phyloP scores from a whole-genome alignment of 2,113 vertebrate species.

The Pluvianellus socialis region DNA sequence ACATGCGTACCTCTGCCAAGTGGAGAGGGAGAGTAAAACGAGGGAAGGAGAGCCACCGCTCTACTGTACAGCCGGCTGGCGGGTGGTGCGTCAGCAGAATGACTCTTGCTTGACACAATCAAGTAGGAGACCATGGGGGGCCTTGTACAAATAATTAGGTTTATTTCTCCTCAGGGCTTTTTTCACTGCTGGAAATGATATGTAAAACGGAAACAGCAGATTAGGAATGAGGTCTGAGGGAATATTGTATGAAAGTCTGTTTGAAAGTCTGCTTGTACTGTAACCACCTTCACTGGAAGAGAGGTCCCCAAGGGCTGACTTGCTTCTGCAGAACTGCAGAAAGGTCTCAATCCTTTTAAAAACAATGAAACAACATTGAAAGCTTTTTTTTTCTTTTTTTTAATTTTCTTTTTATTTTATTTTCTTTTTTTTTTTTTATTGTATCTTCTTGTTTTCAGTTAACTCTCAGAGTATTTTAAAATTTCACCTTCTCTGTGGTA shows the following conservation, averaged over 20 bases:
- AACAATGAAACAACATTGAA: not conserved
- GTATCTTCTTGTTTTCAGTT: not conserved
- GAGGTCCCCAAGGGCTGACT: not conserved
- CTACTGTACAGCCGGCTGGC: not conserved
- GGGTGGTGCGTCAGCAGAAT: slow-evolving; percentile 27
- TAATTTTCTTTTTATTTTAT: too few species aligned
- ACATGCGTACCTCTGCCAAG: not conserved
- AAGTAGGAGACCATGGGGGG: not conserved
- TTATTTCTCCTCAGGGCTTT: slow-evolving; percentile 17
- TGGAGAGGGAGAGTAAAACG: not conserved
- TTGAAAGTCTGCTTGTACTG: not conserved
- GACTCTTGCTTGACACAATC: not conserved
- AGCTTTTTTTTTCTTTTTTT: not conserved
- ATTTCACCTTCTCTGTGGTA: not conserved
- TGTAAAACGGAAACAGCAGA: not conserved
- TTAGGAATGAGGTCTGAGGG: not conserved
- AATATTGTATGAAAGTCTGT: not conserved
- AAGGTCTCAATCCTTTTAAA: not conserved
- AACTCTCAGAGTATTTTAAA: not conserved
- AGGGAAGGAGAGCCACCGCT: not conserved
- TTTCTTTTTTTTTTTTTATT: too few species aligned
- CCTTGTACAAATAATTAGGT: not conserved
- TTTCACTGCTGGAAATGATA: slow-evolving; percentile 10
- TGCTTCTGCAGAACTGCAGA: not conserved
- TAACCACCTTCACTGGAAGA: not conserved